A percentile compares a stretch with the other conserved stretches of the same genome.
phyloP scores from a whole-genome alignment of 2,888 invertebrate species.

The Pasiphila rectangulata region DNA sequence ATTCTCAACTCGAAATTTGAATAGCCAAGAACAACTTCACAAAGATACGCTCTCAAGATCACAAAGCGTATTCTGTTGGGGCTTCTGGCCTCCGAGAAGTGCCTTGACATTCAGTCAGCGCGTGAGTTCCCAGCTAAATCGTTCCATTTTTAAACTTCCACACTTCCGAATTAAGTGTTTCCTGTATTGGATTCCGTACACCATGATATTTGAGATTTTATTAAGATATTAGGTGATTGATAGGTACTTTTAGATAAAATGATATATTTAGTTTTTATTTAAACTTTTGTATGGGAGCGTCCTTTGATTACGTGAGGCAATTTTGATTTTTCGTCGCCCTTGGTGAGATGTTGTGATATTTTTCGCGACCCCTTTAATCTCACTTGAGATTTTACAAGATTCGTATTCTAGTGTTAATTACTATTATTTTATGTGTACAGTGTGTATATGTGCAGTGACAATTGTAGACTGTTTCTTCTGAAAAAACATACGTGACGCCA shows the following conservation, averaged over 20 bases:
- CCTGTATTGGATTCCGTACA: slow-evolving; percentile 49
- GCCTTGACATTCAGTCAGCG: slow-evolving; percentile 75
- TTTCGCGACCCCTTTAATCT: too few species aligned
- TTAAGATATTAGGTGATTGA: slow-evolving; percentile 19
- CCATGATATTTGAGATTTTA: slow-evolving; percentile 18
- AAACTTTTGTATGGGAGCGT: too few species aligned
- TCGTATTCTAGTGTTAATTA: too few species aligned
- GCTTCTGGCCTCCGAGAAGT: slow-evolving; percentile 52
- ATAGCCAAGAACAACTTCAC: slow-evolving; percentile 1
- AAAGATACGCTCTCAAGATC: slow-evolving; percentile 17
- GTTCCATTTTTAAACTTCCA: slow-evolving; percentile 66
- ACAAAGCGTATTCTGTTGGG: slow-evolving; percentile 31
- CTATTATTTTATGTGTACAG: too few species aligned
- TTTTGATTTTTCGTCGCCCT: too few species aligned
- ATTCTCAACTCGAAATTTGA: background rate
- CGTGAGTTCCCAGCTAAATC: slow-evolving; percentile 60
- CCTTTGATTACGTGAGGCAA: too few species aligned
- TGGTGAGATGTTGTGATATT: too few species aligned
- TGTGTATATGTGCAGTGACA: too few species aligned
- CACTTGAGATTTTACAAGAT: too few species aligned
- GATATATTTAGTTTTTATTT: too few species aligned
- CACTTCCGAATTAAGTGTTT: slow-evolving; percentile 72
- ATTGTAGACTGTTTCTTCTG: too few species aligned
- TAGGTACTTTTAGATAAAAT: slow-evolving; percentile 10
- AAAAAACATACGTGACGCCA: too few species aligned